Percentiles rank a stretch among this genome's conserved stretches.
phyloP scores from a whole-genome alignment of 2,113 vertebrate species.

The Calonectris borealis region DNA sequence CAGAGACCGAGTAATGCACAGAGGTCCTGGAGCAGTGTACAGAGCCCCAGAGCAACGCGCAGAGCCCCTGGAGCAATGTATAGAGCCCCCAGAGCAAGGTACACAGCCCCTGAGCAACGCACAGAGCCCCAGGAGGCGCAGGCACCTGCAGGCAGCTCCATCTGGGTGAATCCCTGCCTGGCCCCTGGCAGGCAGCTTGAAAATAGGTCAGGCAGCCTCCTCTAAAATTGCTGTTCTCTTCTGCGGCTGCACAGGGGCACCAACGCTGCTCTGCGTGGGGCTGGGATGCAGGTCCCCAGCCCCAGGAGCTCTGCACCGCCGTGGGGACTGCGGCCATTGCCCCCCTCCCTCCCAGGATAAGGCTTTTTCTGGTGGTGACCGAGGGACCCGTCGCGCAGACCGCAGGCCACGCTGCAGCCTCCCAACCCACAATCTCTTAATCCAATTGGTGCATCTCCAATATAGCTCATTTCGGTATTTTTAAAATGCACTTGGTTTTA shows the following conservation, averaged over 20 bases:
- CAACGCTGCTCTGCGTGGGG: background rate
- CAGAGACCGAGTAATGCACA: no score
- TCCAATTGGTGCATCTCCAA: slow-evolving; percentile 38
- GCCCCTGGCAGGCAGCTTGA: background rate
- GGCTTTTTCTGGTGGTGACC: slow-evolving; percentile 3
- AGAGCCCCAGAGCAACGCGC: background rate
- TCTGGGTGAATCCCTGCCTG: background rate
- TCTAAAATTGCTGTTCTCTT: background rate
- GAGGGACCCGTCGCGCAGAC: fast-evolving
- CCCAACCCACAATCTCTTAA: slow-evolving; percentile 42
- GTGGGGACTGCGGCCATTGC: background rate
- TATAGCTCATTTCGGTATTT: slow-evolving; percentile 15
- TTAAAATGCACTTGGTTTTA: slow-evolving; percentile 65
- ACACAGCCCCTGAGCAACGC: background rate
- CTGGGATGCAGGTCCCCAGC: background rate
- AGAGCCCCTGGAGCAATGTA: background rate
- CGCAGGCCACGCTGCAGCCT: background rate
- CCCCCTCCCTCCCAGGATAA: background rate
- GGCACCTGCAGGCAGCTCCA: background rate
- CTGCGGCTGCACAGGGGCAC: background rate
- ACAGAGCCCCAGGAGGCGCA: fast-evolving
- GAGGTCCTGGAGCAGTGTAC: background rate
- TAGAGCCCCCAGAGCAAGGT: background rate
- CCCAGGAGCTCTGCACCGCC: background rate
- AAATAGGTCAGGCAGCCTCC: slow-evolving; percentile 16